A percentile compares a stretch with the other conserved stretches of the same genome.
These are phyloP conservation scores for Dasyornis broadbenti DNA, from an alignment of 2,113 vertebrate species.

Conservation along the genomic window DNA sequence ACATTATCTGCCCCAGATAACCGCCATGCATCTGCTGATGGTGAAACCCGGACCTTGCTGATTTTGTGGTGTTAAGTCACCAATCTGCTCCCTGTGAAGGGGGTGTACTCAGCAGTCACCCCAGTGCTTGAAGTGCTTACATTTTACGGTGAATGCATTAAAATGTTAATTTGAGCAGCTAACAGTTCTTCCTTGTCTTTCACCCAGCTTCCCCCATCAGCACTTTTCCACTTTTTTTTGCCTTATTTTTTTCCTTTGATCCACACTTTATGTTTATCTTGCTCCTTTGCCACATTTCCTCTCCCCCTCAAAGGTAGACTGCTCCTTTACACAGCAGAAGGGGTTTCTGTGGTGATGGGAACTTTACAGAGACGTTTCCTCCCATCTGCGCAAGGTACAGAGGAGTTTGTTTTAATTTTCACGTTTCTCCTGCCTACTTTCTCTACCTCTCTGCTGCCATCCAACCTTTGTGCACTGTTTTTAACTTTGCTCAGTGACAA, in stretches of 20 bases:
- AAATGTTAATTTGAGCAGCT: conserved; percentile 24
- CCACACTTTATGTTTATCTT: neutral
- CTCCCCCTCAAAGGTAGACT: neutral
- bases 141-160: neutral
- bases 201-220: neutral
- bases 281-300: neutral
- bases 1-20: neutral
- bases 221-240: neutral
- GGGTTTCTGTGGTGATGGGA: neutral
- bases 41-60: neutral
- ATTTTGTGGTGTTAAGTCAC: neutral
- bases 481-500: neutral
- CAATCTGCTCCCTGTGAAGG: neutral
- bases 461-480: neutral
- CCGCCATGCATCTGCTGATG: neutral
- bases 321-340: neutral
- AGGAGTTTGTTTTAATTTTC: conserved; percentile 5
- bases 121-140: neutral
- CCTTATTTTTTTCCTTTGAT: neutral
- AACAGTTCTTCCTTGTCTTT: neutral
- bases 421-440: neutral
- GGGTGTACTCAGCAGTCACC: neutral
- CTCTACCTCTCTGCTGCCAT: neutral
- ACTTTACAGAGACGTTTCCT: neutral
- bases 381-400: neutral